These are phyloP conservation scores for Sparus aurata DNA, from an alignment of 2,797 vertebrate genomes.

Conservation along the genomic window DNA sequence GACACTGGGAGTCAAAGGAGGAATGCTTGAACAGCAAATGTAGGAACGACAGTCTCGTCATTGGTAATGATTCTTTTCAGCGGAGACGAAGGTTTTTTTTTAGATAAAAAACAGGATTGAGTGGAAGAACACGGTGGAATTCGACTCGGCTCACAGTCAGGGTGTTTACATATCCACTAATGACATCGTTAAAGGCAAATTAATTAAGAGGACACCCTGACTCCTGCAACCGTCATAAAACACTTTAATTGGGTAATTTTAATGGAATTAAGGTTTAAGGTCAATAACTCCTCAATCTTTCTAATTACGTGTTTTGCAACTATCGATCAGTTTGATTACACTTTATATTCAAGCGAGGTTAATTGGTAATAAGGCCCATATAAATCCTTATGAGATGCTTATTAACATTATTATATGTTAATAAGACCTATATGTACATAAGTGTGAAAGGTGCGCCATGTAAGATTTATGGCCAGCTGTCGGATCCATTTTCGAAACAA, in stretches of 20 bases:
- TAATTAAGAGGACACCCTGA: conserved; percentile 18
- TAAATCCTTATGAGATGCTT: too few species aligned
- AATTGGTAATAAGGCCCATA: too few species aligned
- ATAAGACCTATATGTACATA: too few species aligned
- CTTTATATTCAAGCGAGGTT: too few species aligned
- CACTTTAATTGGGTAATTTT: conserved; percentile 27
- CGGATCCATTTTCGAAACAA: too few species aligned
- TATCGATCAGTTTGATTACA: neutral
- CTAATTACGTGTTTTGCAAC: neutral
- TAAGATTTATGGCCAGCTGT: too few species aligned
- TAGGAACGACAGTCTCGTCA: conserved; percentile 8
- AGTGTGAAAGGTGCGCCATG: too few species aligned
- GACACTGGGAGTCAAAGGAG: conserved; percentile 44
- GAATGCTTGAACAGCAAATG: conserved; percentile 2
- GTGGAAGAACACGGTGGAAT: conserved; percentile 11
- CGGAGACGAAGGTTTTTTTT: conserved; percentile 25
- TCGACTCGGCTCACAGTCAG: neutral
- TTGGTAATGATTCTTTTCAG: conserved; percentile 40
- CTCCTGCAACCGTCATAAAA: neutral
- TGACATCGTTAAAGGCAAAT: conserved; percentile 28
- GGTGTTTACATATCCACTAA: conserved; percentile 28
- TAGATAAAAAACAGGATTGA: conserved; percentile 23
- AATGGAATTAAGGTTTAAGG: conserved; percentile 9
- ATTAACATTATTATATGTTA: too few species aligned
- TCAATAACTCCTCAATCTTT: conserved; percentile 13